A percentile compares a stretch with the other conserved stretches of the same genome.
These are phyloP conservation scores for Chironomus tepperi DNA, from an alignment of 1,140 invertebrate genomes.

Conservation along the genomic window DNA sequence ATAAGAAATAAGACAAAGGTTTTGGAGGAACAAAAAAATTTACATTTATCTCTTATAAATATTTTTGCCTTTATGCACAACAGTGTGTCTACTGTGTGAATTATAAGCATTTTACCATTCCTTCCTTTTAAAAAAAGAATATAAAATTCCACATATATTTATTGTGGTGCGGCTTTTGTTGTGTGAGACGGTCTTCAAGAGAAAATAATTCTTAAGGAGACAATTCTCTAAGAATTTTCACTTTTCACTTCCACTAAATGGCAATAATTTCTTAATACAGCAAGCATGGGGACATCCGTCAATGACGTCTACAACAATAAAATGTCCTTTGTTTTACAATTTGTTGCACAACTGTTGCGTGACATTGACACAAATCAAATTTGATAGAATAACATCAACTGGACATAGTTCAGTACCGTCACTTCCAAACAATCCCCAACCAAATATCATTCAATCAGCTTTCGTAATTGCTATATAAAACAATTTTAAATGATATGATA, in stretches of 20 bases:
- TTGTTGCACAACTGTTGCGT: too few species aligned
- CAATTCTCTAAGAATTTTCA: not conserved
- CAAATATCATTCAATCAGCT: not conserved
- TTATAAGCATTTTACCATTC: slow-evolving; percentile 3
- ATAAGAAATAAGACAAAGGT: not conserved
- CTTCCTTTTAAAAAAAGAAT: not conserved
- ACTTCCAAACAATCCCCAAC: too few species aligned
- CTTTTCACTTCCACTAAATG: not conserved
- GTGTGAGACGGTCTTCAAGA: too few species aligned
- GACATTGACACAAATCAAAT: too few species aligned
- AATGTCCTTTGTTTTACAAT: too few species aligned
- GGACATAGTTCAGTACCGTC: too few species aligned
- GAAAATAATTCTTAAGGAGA: not conserved
- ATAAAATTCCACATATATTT: not conserved
- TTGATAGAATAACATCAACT: too few species aligned
- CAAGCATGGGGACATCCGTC: too few species aligned
- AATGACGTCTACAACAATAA: too few species aligned
- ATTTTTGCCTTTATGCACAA: not conserved
- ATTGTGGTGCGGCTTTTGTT: not conserved
- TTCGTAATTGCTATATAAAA: not conserved
- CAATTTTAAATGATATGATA: not conserved
- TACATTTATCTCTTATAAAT: not conserved
- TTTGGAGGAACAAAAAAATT: not conserved
- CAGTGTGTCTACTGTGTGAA: not conserved
- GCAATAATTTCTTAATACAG: too few species aligned